Evolutionary conservation across 2,888 invertebrate genomes (phyloP).

Genomic region (Drosophila setosimentum): DNA sequence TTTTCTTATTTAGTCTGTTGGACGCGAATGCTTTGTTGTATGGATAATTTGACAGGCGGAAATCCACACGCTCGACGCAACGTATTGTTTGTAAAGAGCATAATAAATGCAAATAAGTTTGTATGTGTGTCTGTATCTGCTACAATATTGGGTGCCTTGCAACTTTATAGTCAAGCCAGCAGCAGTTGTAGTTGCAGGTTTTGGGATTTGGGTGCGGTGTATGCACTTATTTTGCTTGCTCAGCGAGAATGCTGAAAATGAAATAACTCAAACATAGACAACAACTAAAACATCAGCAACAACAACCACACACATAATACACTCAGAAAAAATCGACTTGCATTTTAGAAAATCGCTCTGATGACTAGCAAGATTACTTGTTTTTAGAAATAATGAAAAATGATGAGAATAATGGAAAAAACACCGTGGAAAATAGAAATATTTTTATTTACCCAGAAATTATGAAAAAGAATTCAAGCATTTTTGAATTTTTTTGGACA

Average conservation of each 20-base stretch:
- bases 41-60: conserved; percentile 14
- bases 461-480: not conserved
- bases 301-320: conserved; percentile 17
- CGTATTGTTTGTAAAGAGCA: conserved; percentile 44
- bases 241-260: conserved; percentile 48
- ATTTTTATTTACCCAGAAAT: not conserved
- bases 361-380: not conserved
- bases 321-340: not conserved
- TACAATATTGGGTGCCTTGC: conserved; percentile 51
- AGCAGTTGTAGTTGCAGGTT: conserved; percentile 9
- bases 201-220: conserved; percentile 6
- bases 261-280: conserved; percentile 64
- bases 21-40: not conserved
- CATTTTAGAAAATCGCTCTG: not conserved
- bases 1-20: conserved; percentile 1
- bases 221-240: conserved; percentile 28
- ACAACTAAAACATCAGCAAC: conserved; percentile 21
- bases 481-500: not conserved
- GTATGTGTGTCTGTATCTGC: conserved; percentile 20
- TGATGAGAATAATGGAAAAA: too few species aligned
- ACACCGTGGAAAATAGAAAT: not conserved
- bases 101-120: conserved; percentile 59
- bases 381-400: not conserved
- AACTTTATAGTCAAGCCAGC: conserved; percentile 55
- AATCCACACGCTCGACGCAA: conserved; percentile 17